phyloP scores from a whole-genome alignment of 2,797 vertebrate genomes.

The Menidia menidia region DNA sequence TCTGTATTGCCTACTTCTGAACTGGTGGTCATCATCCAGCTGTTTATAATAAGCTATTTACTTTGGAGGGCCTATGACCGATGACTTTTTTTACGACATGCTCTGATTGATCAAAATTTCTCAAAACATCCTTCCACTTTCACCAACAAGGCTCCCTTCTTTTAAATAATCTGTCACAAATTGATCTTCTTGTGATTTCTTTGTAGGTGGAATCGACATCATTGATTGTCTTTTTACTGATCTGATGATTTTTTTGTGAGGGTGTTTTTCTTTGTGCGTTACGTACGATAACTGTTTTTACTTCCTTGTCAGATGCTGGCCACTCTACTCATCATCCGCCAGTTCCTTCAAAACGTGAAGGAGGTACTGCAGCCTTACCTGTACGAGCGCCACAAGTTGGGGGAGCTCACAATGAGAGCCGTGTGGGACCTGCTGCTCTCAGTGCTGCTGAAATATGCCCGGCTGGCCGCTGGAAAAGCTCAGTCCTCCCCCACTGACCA shows the following conservation, averaged over 20 bases:
- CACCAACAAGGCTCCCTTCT: background rate
- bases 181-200: constrained; percentile 9
- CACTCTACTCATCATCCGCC: constrained; percentile 95
- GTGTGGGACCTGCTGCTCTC: constrained; percentile 85
- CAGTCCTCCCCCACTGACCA: constrained; percentile 75
- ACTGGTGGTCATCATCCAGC: constrained; percentile 2
- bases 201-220: constrained; percentile 10
- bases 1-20: constrained; percentile 2
- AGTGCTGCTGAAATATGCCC: constrained; percentile 81
- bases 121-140: background rate
- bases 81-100: constrained; percentile 8
- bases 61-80: constrained; percentile 3
- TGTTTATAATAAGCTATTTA: background rate
- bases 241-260: constrained; percentile 4
- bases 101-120: background rate
- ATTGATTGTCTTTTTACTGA: background rate
- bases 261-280: background rate
- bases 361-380: constrained; percentile 96
- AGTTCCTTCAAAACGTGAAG: constrained; percentile 95
- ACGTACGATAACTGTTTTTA: background rate
- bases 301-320: constrained; percentile 90
- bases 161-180: background rate
- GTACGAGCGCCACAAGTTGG: constrained; percentile 90
- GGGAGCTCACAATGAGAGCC: constrained; percentile 85
- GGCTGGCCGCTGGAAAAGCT: constrained; percentile 75